Percentiles rank a stretch among this genome's conserved stretches.
phyloP scores from a whole-genome alignment of 1,140 invertebrate genomes.

The Thaumetopoea pityocampa region DNA sequence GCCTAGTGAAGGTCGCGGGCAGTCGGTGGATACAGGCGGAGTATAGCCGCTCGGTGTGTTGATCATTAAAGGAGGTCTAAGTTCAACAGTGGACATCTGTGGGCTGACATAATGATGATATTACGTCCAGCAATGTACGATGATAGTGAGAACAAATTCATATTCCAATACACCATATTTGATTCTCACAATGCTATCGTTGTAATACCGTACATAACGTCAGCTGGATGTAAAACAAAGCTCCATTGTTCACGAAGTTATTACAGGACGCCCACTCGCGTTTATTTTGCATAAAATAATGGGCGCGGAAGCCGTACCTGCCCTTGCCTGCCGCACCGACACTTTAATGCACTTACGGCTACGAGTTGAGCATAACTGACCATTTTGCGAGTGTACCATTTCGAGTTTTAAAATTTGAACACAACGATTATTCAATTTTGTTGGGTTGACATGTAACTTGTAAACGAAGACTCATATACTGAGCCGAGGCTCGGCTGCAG shows the following conservation, averaged over 20 bases:
- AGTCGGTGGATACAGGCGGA: no score
- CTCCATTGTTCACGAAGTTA: slow-evolving; percentile 48
- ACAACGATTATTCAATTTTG: slow-evolving; percentile 26
- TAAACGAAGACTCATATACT: no score
- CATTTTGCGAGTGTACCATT: slow-evolving; percentile 23
- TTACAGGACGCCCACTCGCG: slow-evolving; percentile 31
- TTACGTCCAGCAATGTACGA: no score
- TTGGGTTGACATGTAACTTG: slow-evolving; percentile 19
- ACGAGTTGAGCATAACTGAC: slow-evolving; percentile 30
- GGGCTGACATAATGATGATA: no score
- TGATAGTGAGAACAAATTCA: no score
- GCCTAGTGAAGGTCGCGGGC: no score
- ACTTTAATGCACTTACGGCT: slow-evolving; percentile 44
- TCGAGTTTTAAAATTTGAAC: slow-evolving; percentile 28
- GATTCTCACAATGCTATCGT: slow-evolving; percentile 9
- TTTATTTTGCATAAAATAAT: slow-evolving; percentile 59
- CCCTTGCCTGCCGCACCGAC: slow-evolving; percentile 24
- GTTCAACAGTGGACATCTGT: no score
- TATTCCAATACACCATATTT: no score
- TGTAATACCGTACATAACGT: slow-evolving; percentile 26
- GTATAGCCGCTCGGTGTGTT: no score
- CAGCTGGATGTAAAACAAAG: slow-evolving; percentile 31
- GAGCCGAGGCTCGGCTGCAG: no score
- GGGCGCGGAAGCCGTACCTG: slow-evolving; percentile 29
- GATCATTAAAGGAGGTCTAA: no score